Evolutionary conservation across 2,888 invertebrate genomes (phyloP), one percentile per base, ranked within the genome.

Genomic region (Erpobdella octoculata): DNA sequence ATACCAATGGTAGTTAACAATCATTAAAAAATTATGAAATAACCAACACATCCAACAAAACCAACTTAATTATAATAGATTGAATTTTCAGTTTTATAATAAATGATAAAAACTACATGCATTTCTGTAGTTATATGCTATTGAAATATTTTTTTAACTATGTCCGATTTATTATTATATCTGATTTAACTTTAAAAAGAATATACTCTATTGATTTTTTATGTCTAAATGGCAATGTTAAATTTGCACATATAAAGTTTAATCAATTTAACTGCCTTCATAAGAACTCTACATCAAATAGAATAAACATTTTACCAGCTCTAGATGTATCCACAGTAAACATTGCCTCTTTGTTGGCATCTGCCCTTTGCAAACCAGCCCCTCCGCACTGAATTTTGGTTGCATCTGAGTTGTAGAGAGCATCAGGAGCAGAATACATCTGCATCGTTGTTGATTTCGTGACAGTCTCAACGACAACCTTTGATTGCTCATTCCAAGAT

Each of bases 331-430:
- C 89, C 25, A 97, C 88, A 1, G 90, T 91, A 84, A 97, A 95
- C 81, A 90, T 90, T 82, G 93, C 94, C 81, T 92, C 90, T 81
- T 94, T 91, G 83, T 92, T 91, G 75, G 93, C 84, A 80, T 91
- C 93, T 28, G 95, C 95, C 84, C 92, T 93, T 86, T 96, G 94
- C 79, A 97, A 85, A 0, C 97, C 97, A 89, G 93, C 91, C 74
- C 97, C 97, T 85, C 93, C 94, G 80, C 91, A 90, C 72, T 88
- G 87, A 41, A 95, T 92, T 84, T 93, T 93, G 68, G 87, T 86
- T 35, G 95, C 93, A 81, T 97, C 94, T n/a, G 95, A 95, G 83
- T 91, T 91, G 86, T 95, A 94, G 78, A 88, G 86, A 0, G 93
- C 93, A 78, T 92, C 85, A 69, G 89, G 77, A 1, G 73, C 71